Conservation (phyloP, 2,888 invertebrate genomes). For the Cristatella mucedo region DNA sequence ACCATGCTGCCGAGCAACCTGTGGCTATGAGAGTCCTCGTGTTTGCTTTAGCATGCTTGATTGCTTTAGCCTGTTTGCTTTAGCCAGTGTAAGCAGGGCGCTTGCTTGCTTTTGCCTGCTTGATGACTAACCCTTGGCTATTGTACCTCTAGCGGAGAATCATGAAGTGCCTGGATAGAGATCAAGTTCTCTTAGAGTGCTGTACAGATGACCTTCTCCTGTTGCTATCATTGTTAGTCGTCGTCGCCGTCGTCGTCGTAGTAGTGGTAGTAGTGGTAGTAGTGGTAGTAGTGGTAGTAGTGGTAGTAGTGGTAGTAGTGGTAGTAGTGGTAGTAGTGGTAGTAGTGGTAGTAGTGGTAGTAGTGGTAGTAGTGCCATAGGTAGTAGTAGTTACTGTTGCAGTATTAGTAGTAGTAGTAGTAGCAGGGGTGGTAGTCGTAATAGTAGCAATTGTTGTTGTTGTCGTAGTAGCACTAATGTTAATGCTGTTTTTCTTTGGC, state of each 20-base stretch:
- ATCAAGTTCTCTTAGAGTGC: too few relatives aligned
- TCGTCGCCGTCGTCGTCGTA: constrained; percentile 11
- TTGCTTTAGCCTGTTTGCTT: too few relatives aligned
- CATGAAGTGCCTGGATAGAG: too few relatives aligned
- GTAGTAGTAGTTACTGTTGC: constrained; percentile 6
- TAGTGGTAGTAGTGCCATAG: constrained; percentile 8
- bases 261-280: constrained; percentile 8
- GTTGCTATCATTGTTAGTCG: constrained; percentile 6
- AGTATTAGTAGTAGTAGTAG: constrained; percentile 9
- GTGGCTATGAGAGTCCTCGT: too few relatives aligned
- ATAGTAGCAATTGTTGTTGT: constrained; percentile 10
- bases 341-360: constrained; percentile 12
- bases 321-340: constrained; percentile 11
- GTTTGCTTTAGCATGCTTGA: too few relatives aligned
- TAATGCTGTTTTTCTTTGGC: too few relatives aligned
- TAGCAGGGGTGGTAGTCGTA: constrained; percentile 10
- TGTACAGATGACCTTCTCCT: too few relatives aligned
- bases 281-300: constrained; percentile 11
- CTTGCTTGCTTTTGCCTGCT: too few relatives aligned
- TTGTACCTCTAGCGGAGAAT: too few relatives aligned
- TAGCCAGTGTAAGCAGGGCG: too few relatives aligned
- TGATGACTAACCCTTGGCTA: too few relatives aligned
- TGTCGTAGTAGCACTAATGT: constrained; percentile 4
- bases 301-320: constrained; percentile 11
- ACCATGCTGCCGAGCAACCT: too few relatives aligned